Conservation (phyloP, 2,113 vertebrate species). For the Cacatua alba region DNA sequence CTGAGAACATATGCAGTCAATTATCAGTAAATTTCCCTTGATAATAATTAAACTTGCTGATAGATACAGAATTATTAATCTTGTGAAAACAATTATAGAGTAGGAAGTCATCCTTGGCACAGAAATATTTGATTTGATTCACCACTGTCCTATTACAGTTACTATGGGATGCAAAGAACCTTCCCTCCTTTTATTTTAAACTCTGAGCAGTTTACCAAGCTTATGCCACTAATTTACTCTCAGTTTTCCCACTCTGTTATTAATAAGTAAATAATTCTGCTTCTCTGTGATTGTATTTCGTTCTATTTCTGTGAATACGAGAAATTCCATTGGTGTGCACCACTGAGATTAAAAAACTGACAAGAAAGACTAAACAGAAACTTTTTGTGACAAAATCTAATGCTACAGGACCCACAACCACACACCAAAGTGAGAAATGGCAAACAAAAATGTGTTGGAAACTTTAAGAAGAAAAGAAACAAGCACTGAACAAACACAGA, state of each 20-base stretch:
- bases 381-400: background rate
- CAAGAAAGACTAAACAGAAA: background rate
- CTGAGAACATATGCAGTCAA: background rate
- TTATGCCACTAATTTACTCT: background rate
- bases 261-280: background rate
- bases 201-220: background rate
- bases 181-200: background rate
- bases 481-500: background rate
- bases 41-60: conserved; percentile 30
- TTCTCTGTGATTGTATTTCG: background rate
- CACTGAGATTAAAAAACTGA: background rate
- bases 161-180: background rate
- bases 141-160: background rate
- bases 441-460: background rate
- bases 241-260: background rate
- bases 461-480: background rate
- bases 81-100: conserved; percentile 25
- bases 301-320: background rate
- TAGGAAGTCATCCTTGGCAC: conserved; percentile 4
- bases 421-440: background rate
- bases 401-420: background rate
- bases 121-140: background rate
- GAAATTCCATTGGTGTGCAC: background rate
- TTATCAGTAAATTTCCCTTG: conserved; percentile 4
- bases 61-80: conserved; percentile 25